Evolutionary conservation across 2,797 vertebrate species (phyloP).

Genomic region (Sebastes oblongus): DNA sequence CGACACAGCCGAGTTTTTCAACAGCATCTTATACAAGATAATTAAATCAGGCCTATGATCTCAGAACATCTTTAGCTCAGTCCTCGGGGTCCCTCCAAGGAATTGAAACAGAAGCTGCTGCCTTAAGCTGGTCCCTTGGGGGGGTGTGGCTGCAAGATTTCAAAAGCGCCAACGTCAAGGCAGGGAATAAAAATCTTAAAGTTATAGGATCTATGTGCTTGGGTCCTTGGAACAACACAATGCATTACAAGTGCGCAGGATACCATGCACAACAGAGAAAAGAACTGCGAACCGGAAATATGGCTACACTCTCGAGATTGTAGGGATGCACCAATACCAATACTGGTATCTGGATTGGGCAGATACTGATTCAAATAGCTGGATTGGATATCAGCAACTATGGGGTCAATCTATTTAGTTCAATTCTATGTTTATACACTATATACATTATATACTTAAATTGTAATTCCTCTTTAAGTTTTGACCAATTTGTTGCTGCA

Average conservation of each 20-base stretch:
- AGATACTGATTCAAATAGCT: no score
- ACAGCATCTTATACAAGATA: conserved; percentile 13
- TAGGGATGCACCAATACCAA: no score
- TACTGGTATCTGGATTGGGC: no score
- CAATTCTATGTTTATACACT: no score
- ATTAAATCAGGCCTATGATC: conserved; percentile 63
- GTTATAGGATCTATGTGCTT: conserved; percentile 27
- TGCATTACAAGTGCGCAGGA: conserved; percentile 25
- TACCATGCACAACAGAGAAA: conserved; percentile 4
- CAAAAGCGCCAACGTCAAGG: conserved; percentile 52
- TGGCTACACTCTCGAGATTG: background rate
- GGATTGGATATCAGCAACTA: no score
- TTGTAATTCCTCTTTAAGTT: no score
- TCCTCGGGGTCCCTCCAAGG: conserved; percentile 65
- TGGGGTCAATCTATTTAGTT: no score
- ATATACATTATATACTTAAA: no score
- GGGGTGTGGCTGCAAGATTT: conserved; percentile 59
- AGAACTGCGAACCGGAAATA: background rate
- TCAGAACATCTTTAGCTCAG: conserved; percentile 49
- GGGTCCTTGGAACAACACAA: conserved; percentile 29
- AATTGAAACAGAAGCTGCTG: conserved; percentile 77
- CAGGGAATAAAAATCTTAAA: conserved; percentile 45
- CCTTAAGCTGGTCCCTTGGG: conserved; percentile 72
- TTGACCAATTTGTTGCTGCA: no score
- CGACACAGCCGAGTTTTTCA: conserved; percentile 1